These are phyloP conservation scores for Uromys caudimaculatus DNA, from an alignment of 2,797 vertebrate genomes.

Conservation along the genomic window DNA sequence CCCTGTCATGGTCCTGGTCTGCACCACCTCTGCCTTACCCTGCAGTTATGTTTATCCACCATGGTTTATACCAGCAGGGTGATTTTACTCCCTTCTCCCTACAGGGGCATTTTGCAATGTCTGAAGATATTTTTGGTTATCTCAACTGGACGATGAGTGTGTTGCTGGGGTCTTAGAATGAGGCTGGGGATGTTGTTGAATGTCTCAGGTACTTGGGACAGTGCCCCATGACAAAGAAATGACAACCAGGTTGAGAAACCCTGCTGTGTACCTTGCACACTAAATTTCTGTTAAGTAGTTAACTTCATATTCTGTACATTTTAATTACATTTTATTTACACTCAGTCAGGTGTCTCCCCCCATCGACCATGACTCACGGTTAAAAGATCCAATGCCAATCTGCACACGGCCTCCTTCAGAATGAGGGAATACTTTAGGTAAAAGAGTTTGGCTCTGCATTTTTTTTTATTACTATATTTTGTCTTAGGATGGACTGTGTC, in stretches of 20 bases:
- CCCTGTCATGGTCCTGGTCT: not conserved
- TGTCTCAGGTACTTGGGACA: not conserved
- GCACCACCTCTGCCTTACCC: not conserved
- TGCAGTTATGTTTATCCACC: not conserved
- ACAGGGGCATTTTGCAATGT: not conserved
- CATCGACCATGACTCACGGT: not conserved
- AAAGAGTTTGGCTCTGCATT: constrained; percentile 57
- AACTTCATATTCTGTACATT: not conserved
- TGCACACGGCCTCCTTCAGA: not conserved
- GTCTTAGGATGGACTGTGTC: constrained; percentile 54
- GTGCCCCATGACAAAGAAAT: not conserved
- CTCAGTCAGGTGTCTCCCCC: not conserved
- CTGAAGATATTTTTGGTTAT: constrained; percentile 3
- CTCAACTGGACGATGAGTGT: too few species aligned
- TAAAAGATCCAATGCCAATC: constrained; percentile 37
- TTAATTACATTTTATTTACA: not conserved
- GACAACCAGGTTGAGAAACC: not conserved
- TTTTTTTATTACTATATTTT: constrained; percentile 68
- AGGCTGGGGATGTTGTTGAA: not conserved
- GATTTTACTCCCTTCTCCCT: not conserved
- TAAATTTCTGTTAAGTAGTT: not conserved
- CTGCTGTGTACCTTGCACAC: not conserved
- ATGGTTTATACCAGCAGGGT: not conserved
- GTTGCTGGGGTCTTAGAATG: not conserved
- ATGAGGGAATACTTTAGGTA: constrained; percentile 44